Conservation (phyloP, 2,797 vertebrate species). For the Todus mexicanus region DNA sequence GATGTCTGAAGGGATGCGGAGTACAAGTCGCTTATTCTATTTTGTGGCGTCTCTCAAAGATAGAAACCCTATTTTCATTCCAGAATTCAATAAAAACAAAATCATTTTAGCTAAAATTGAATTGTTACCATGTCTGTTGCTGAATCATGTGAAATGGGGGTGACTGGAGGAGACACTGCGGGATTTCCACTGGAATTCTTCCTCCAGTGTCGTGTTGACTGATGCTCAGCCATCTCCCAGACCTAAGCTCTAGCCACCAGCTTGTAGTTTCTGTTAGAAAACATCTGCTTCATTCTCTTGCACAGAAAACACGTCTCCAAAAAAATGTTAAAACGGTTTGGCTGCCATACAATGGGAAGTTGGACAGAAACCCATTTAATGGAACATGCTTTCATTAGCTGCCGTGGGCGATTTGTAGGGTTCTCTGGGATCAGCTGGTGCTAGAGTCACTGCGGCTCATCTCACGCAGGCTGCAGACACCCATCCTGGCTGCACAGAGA, state of each 20-base stretch:
- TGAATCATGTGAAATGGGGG: neutral
- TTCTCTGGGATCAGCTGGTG: neutral
- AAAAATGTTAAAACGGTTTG: neutral
- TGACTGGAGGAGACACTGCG: neutral
- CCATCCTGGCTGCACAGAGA: neutral
- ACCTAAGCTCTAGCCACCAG: neutral
- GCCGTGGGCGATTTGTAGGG: accelerated
- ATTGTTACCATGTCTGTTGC: neutral
- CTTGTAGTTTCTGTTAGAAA: neutral
- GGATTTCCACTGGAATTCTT: neutral
- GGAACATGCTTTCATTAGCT: neutral
- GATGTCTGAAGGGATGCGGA: neutral
- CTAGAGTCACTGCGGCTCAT: neutral
- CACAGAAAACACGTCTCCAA: neutral
- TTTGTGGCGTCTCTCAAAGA: constrained; percentile 7
- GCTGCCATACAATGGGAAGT: neutral
- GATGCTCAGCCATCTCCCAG: neutral
- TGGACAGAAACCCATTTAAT: neutral
- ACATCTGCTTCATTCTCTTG: neutral
- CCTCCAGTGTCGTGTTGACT: accelerated
- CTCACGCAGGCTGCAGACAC: neutral
- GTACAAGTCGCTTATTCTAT: constrained; percentile 27
- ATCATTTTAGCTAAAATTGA: constrained; percentile 25
- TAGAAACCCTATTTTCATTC: neutral
- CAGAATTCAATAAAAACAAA: constrained; percentile 24